These are phyloP conservation scores for Lamellibrachia luymesi DNA, from an alignment of 1,140 invertebrate species.

Conservation along the genomic window DNA sequence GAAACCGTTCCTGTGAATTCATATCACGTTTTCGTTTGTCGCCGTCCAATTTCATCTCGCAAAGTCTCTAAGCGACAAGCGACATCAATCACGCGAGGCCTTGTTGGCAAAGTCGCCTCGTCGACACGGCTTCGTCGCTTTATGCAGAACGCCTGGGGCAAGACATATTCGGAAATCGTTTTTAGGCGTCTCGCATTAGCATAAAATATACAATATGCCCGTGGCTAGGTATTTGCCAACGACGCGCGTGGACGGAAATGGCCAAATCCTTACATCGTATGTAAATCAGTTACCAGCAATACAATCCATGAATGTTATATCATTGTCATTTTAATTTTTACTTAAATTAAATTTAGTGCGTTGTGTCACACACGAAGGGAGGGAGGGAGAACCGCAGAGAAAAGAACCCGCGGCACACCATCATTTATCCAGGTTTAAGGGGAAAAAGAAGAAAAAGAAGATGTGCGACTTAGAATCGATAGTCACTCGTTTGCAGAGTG, in stretches of 20 bases:
- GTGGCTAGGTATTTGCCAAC: background rate
- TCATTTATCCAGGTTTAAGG: too few relatives aligned
- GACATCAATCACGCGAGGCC: background rate
- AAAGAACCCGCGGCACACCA: too few relatives aligned
- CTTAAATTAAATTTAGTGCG: background rate
- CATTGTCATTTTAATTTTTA: background rate
- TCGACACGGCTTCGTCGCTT: background rate
- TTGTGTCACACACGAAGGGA: background rate
- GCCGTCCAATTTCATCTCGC: background rate
- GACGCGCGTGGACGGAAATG: background rate
- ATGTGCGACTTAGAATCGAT: background rate
- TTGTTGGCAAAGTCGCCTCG: too few relatives aligned
- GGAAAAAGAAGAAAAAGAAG: background rate
- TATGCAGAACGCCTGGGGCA: background rate
- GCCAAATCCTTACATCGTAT: background rate
- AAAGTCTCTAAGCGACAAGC: background rate
- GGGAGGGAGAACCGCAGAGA: too few relatives aligned
- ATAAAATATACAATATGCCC: background rate
- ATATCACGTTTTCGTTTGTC: background rate
- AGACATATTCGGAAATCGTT: background rate
- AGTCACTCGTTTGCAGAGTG: background rate
- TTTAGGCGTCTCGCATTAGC: background rate
- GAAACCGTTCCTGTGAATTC: background rate
- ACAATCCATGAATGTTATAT: background rate
- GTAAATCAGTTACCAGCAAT: background rate